These are phyloP conservation scores for Rhopalosiphum padi DNA, from an alignment of 1,140 invertebrate species.

Conservation along the genomic window DNA sequence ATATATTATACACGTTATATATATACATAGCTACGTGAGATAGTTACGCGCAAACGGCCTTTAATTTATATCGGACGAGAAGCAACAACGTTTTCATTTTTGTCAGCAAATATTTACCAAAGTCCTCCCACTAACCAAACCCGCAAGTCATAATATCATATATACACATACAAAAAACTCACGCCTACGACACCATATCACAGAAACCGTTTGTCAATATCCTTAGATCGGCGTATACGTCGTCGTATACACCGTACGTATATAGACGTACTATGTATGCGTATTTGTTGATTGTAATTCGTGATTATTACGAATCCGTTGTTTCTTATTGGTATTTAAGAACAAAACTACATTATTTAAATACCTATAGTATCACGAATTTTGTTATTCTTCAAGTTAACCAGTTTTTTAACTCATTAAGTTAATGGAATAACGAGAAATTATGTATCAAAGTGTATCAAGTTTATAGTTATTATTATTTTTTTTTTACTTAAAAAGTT, in stretches of 20 bases:
- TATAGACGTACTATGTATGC: no score
- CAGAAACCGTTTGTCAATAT: neutral
- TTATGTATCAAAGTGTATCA: no score
- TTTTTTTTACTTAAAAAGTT: no score
- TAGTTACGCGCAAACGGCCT: neutral
- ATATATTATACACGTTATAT: neutral
- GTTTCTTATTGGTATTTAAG: neutral
- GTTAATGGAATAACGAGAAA: no score
- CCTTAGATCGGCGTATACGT: neutral
- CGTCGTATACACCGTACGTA: neutral
- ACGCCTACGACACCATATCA: neutral
- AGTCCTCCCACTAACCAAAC: neutral
- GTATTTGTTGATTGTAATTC: no score
- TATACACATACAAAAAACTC: neutral
- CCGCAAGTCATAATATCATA: neutral
- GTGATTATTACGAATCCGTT: neutral
- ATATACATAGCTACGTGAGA: neutral
- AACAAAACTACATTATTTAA: neutral
- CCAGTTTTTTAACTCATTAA: neutral
- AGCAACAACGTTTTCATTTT: conserved; percentile 10
- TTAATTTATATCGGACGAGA: neutral
- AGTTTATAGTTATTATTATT: no score
- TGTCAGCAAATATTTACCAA: neutral
- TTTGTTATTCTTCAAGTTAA: neutral
- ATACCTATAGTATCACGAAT: neutral